A percentile compares a stretch with the other conserved stretches of the same genome.
Evolutionary conservation across 2,888 invertebrate genomes (phyloP).

Genomic region (Paralinhomoeus sp.): DNA sequence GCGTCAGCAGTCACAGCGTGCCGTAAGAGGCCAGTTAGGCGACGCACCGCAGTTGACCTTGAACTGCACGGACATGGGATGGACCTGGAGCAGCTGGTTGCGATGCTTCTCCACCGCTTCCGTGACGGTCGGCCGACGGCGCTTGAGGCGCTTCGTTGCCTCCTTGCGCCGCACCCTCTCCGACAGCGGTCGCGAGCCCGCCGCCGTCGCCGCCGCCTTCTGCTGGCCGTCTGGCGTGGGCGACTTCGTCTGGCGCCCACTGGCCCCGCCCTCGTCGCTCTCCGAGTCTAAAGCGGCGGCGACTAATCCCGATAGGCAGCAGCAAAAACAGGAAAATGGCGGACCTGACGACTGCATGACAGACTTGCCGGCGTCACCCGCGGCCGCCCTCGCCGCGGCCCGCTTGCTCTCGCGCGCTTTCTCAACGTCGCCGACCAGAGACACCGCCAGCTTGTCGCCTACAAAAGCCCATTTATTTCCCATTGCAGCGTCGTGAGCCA

Average conservation of each 20-base stretch:
- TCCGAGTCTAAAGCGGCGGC: not conserved
- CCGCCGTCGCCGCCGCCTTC: constrained; percentile 6
- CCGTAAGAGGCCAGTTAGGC: too few relatives aligned
- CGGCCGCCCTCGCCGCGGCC: too few relatives aligned
- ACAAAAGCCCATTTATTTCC: too few relatives aligned
- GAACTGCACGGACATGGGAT: not conserved
- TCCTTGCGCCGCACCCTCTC: not conserved
- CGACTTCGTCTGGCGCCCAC: not conserved
- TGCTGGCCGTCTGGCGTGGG: too few relatives aligned
- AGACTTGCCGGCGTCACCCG: too few relatives aligned
- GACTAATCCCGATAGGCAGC: too few relatives aligned
- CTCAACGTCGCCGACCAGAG: constrained; percentile 27
- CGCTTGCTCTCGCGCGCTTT: constrained; percentile 32
- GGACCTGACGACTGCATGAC: not conserved
- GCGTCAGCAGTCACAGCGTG: too few relatives aligned
- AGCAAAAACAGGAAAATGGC: too few relatives aligned
- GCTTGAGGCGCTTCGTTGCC: not conserved
- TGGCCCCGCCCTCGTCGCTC: not conserved
- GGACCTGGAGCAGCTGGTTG: not conserved
- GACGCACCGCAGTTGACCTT: not conserved
- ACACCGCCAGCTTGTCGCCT: constrained; percentile 24
- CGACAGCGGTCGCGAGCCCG: constrained; percentile 15
- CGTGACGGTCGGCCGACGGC: not conserved
- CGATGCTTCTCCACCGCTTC: not conserved
- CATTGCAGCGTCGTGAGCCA: too few relatives aligned